A percentile compares a stretch with the other conserved stretches of the same genome.
phyloP scores from a whole-genome alignment of 2,797 vertebrate species.

The Manis crassicaudata region DNA sequence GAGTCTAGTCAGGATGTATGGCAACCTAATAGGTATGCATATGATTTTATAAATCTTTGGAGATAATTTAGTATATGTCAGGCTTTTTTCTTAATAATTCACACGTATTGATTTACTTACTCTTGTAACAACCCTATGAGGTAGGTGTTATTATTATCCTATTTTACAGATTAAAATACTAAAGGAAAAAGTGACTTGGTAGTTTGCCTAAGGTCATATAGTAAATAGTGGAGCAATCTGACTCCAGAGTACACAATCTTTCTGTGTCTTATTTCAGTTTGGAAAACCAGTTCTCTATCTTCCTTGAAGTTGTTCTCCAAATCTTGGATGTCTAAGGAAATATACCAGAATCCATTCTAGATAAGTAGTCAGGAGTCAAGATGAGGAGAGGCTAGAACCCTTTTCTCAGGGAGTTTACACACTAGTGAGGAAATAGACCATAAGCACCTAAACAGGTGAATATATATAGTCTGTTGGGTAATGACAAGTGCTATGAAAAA shows the following conservation, averaged over 20 bases:
- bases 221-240: neutral
- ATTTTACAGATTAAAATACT: conserved; percentile 12
- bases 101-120: neutral
- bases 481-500: neutral
- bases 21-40: neutral
- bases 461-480: neutral
- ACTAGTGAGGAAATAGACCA: neutral
- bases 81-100: neutral
- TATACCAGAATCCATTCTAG: neutral
- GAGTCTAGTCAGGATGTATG: neutral
- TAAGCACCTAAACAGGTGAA: neutral
- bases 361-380: neutral
- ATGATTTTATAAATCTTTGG: neutral
- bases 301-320: neutral
- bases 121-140: neutral
- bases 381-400: neutral
- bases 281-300: neutral
- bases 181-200: neutral
- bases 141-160: neutral
- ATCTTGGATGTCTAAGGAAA: neutral
- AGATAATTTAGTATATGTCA: neutral
- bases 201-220: neutral
- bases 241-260: neutral
- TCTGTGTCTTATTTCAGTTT: neutral
- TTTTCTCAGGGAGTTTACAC: neutral